Evolutionary conservation across 30 jellyfish, hydroid and myxozoan species (phyloP), one percentile per base, ranked within the genome.

Genomic region (Mastigias papua): DNA sequence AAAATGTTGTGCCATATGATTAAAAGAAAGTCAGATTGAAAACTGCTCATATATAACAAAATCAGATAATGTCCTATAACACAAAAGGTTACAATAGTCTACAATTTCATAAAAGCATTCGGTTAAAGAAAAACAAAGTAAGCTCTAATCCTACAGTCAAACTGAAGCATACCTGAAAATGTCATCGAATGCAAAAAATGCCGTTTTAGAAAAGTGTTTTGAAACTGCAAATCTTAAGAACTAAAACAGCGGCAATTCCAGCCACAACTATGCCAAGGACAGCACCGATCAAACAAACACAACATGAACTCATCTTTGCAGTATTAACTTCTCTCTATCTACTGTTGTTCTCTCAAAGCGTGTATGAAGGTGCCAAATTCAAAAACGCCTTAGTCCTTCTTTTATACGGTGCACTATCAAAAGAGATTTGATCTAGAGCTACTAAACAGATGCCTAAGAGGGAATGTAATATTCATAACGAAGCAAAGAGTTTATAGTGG

Each of bases 351-450:
- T 1, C 67, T 4, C 67, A 51, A 51, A 21, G 27, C 17, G 25
- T 1, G 25, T 21, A 2, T 51, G 67, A 51, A 5, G 67, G 7
- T 51, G 16, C 25, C 23, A 21, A 51, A 10, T 2, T 16, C 5
- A 13, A 51, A 51, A 21, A n/a, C n/a, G 35, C 23, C 23, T 27
- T 63, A 5, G 46, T 9, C 74, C 23, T 4, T 23, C 42, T 63
- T 63, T 19, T 63, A 63, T 63, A 63, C 2, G 74, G 74, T 63
- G 5, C 35, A 27, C 23, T 63, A 63, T 63, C 74, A 63, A 63
- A 63, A 26, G 74, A 27, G 69, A 34, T 63, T 63, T 63, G 42
- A 63, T 63, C 74, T 63, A 63, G 34, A 69, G 81, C 64, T 63
- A 9, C 20, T 8, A 8, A 69, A 34, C 62, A 33, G 81, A 69